These are phyloP conservation scores for Malachius bipustulatus DNA, from an alignment of 2,888 invertebrate genomes.

Conservation along the genomic window DNA sequence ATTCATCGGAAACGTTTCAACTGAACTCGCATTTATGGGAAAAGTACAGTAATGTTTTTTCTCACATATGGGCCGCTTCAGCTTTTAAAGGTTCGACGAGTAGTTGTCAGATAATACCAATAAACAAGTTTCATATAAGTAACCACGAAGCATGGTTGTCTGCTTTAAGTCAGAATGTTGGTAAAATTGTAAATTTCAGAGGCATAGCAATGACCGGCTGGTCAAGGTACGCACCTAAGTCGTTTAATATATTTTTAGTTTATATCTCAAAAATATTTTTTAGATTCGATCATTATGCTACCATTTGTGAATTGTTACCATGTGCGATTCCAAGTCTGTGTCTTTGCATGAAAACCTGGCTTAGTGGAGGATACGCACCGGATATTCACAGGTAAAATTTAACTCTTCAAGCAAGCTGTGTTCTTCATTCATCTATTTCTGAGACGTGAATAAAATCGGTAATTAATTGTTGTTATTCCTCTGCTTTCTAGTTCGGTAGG, in stretches of 20 bases:
- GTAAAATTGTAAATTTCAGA: conserved; percentile 43
- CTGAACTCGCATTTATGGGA: conserved; percentile 47
- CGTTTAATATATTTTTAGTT: conserved; percentile 7
- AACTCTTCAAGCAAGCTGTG: too few species aligned
- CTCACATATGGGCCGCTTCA: conserved; percentile 63
- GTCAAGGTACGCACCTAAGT: conserved; percentile 47
- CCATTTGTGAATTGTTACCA: conserved; percentile 56
- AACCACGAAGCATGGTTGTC: conserved; percentile 65
- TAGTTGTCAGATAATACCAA: conserved; percentile 53
- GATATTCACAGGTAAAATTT: conserved; percentile 35
- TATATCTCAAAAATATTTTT: conserved; percentile 12
- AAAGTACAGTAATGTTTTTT: conserved; percentile 54
- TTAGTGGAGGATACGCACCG: conserved; percentile 37
- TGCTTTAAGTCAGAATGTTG: conserved; percentile 40
- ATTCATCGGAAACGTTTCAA: conserved; percentile 42
- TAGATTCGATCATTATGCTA: conserved; percentile 63
- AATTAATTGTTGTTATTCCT: too few species aligned
- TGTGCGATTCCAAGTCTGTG: conserved; percentile 50
- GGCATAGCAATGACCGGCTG: conserved; percentile 62
- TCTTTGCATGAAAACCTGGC: conserved; percentile 47
- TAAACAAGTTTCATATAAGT: conserved; percentile 56
- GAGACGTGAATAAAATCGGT: too few species aligned
- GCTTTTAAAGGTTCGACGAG: conserved; percentile 84
- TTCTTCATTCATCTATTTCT: conserved; percentile 9
- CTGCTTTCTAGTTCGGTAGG: conserved; percentile 28